Conservation (phyloP, 30 jellyfish, hydroid and myxozoan species). For the Catostylus mosaicus region DNA sequence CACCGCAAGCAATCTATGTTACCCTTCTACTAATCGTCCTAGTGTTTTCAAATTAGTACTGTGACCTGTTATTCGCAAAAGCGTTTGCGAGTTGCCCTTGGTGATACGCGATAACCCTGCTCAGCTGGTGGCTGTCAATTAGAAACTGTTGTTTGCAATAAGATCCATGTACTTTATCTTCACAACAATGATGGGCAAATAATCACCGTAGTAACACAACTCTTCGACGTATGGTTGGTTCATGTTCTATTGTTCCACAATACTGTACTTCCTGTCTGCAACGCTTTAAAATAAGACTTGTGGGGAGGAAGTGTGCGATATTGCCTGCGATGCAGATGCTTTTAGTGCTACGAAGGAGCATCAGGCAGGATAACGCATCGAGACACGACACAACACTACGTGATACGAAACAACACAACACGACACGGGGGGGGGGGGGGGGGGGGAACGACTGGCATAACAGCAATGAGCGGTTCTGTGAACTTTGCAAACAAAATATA, state of each 20-base stretch:
- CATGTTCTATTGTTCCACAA: neutral
- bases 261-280: neutral
- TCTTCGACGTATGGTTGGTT: too few species aligned
- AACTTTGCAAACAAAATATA: too few species aligned
- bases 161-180: neutral
- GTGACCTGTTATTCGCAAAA: slow-evolving; percentile 10
- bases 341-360: too few species aligned
- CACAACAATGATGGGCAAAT: neutral
- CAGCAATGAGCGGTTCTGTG: too few species aligned
- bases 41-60: neutral
- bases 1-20: neutral
- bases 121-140: slow-evolving; percentile 34
- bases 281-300: too few species aligned
- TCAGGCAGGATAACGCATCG: too few species aligned
- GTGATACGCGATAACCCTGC: neutral
- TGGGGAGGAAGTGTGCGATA: too few species aligned
- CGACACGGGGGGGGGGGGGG: too few species aligned
- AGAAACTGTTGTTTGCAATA: neutral
- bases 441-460: too few species aligned
- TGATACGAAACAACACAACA: too few species aligned
- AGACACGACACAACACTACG: too few species aligned
- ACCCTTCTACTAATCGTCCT: neutral
- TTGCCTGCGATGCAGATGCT: too few species aligned
- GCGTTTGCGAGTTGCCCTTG: slow-evolving; percentile 29
- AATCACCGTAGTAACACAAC: neutral